These are phyloP conservation scores for Reticulitermes speratus DNA, from an alignment of 1,140 invertebrate genomes.

Conservation along the genomic window DNA sequence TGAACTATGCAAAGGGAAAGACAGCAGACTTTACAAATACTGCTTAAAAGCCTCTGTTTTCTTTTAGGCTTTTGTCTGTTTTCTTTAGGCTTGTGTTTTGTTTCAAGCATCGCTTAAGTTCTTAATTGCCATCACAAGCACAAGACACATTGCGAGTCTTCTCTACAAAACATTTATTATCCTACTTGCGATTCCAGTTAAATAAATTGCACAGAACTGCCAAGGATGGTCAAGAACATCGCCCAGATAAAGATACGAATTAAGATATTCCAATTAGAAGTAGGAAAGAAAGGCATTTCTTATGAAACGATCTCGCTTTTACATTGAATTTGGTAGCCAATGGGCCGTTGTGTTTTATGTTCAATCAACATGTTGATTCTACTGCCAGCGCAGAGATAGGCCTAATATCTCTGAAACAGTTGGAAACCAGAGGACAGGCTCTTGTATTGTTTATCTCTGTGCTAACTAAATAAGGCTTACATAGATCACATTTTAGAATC, in stretches of 20 bases:
- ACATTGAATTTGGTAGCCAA: neutral
- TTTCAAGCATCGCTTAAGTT: too few species aligned
- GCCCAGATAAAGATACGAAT: conserved; percentile 14
- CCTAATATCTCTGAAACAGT: neutral
- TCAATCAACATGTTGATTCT: conserved; percentile 12
- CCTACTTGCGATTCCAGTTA: neutral
- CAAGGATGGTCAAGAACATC: neutral
- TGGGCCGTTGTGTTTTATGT: neutral
- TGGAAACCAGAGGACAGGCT: neutral
- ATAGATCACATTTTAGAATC: neutral
- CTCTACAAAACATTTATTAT: neutral
- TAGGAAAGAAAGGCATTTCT: neutral
- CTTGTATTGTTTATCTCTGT: neutral
- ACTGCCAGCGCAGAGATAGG: neutral
- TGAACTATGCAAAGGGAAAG: too few species aligned
- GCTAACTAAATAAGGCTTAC: too few species aligned
- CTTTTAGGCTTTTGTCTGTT: too few species aligned
- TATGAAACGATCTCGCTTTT: neutral
- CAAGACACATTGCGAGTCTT: too few species aligned
- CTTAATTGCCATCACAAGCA: too few species aligned
- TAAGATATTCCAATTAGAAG: conserved; percentile 22
- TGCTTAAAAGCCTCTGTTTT: too few species aligned
- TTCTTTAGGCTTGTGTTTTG: too few species aligned
- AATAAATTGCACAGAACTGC: neutral
- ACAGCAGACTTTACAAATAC: too few species aligned